These are phyloP conservation scores for Condylura cristata DNA, from an alignment of 2,113 vertebrate genomes.

Conservation along the genomic window DNA sequence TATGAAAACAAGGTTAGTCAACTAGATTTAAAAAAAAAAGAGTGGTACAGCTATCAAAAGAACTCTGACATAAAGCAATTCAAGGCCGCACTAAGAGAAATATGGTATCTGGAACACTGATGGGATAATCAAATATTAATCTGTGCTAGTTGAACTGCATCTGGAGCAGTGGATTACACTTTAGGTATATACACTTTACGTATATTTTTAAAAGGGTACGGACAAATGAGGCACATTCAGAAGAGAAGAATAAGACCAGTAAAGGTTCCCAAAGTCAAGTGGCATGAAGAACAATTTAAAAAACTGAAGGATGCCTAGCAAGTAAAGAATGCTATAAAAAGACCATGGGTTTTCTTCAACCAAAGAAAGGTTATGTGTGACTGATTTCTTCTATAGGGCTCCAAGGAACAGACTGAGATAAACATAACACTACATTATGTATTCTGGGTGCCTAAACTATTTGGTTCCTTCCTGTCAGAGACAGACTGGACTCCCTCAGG, in stretches of 20 bases:
- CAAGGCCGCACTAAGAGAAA: background rate
- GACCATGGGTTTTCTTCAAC: background rate
- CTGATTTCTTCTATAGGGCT: background rate
- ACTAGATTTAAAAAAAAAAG: background rate
- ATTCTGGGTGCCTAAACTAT: background rate
- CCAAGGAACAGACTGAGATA: background rate
- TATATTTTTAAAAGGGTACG: background rate
- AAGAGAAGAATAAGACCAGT: background rate
- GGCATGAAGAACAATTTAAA: background rate
- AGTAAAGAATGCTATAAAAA: background rate
- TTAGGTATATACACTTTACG: background rate
- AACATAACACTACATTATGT: background rate
- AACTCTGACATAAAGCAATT: background rate
- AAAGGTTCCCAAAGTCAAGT: background rate
- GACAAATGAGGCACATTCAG: background rate
- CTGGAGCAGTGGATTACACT: background rate
- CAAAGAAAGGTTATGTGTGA: background rate
- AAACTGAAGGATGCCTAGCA: background rate
- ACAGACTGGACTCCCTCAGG: background rate
- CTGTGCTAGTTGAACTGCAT: background rate
- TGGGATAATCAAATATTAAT: background rate
- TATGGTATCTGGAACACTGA: background rate
- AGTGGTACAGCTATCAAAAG: background rate
- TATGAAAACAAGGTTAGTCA: background rate
- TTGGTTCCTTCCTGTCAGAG: background rate